Conservation (phyloP, 1,140 invertebrate species). For the Dysdera silvatica region DNA sequence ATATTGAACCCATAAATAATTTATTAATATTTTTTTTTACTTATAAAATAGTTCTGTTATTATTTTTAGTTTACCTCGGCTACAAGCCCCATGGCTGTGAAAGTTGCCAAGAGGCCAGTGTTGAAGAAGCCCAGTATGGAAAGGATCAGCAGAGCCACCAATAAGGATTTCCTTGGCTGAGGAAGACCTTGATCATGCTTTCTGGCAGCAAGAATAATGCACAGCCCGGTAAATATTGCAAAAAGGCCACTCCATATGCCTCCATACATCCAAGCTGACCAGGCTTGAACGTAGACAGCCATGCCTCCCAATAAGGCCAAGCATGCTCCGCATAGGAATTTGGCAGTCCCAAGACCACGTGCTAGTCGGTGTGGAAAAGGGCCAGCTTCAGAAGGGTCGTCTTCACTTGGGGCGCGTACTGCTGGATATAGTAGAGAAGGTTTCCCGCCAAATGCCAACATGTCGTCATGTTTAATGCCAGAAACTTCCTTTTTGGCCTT, state of each 20-base stretch:
- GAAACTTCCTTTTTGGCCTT: too few relatives aligned
- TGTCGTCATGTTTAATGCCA: conserved; percentile 8
- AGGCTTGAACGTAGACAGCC: conserved; percentile 23
- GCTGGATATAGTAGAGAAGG: conserved; percentile 23
- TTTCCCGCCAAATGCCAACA: conserved; percentile 11
- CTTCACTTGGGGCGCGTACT: conserved; percentile 4
- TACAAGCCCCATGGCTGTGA: conserved; percentile 25
- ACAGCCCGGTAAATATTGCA: conserved; percentile 23
- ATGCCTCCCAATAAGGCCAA: conserved; percentile 19
- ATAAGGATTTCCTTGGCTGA: conserved; percentile 13
- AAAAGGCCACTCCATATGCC: conserved; percentile 27
- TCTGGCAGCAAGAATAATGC: conserved; percentile 22
- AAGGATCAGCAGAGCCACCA: conserved; percentile 14
- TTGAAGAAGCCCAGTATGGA: conserved; percentile 25
- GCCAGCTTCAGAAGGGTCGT: not conserved
- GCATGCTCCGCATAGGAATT: conserved; percentile 22
- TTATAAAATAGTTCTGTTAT: too few relatives aligned
- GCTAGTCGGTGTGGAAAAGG: conserved; percentile 16
- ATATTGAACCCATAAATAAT: too few relatives aligned
- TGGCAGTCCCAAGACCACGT: conserved; percentile 19
- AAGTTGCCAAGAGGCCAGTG: conserved; percentile 21
- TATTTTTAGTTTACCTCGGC: conserved; percentile 26
- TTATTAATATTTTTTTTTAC: too few relatives aligned
- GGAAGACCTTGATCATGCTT: conserved; percentile 27
- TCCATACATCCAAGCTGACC: conserved; percentile 25